These are phyloP conservation scores for Phylloscopus trochiloides DNA, from an alignment of 2,113 vertebrate species.

Conservation along the genomic window DNA sequence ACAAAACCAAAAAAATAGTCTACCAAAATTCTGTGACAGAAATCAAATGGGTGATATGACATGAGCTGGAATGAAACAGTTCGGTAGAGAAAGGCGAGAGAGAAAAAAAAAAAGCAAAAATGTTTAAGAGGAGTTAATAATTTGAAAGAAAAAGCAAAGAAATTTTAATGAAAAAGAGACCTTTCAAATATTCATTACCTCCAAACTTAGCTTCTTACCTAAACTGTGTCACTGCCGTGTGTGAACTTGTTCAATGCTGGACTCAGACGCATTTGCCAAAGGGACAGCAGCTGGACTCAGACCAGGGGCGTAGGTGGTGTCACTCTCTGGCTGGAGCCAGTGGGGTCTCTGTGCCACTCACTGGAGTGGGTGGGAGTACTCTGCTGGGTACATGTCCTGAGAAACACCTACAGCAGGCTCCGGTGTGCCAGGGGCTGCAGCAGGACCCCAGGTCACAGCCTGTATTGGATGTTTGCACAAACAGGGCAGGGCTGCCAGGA, in stretches of 20 bases:
- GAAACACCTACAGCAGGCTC: neutral
- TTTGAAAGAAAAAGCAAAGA: neutral
- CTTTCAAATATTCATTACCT: neutral
- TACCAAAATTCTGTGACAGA: neutral
- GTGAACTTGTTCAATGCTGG: neutral
- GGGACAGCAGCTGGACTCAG: neutral
- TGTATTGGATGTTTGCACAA: neutral
- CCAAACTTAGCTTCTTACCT: neutral
- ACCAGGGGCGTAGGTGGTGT: accelerated
- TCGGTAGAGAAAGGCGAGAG: neutral
- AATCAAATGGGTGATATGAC: neutral
- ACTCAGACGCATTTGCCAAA: neutral
- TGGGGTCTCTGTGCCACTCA: neutral
- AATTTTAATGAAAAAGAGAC: neutral
- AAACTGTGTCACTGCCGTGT: accelerated
- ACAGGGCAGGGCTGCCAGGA: neutral
- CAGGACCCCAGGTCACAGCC: accelerated
- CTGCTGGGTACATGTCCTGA: neutral
- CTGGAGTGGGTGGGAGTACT: neutral
- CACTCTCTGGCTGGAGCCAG: neutral
- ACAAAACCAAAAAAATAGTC: neutral
- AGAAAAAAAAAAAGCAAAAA: neutral
- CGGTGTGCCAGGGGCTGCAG: accelerated
- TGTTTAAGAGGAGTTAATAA: neutral
- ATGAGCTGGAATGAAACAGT: neutral